Base-by-base conservation (phyloP, 2,113 vertebrate genomes). In the Sula dactylatra region DNA sequence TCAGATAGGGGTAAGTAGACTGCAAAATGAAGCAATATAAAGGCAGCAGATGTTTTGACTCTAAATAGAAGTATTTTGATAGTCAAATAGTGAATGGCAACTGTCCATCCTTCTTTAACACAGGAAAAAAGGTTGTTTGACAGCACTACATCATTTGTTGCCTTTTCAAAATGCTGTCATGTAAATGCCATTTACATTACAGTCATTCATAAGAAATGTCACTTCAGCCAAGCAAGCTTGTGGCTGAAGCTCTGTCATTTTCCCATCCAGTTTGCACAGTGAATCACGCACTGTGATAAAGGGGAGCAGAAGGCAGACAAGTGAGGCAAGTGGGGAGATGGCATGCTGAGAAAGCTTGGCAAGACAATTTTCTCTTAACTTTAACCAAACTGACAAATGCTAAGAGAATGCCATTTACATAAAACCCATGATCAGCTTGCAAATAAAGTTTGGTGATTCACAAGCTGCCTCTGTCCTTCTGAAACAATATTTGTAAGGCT, bases 121-220 rank as follows among this genome's bases (percentile, higher is more conserved):
- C 15, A 81, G 34, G 70, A 34, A 52, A 32, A 92, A 84, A 47
- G 22, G 26, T 82, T 94, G 67, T 42, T 94, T 86, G 69, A 93
- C 50, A 84, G 79, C 65, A 84, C 16, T 80, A 40, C 32, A 80
- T 93, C 26, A 66, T 95, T 93, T 94, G 67, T 64, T 96, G 82
- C 55, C 56, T 92, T 96, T 97, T 82, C 38, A 88, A 94, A 96
- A 90, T 16, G 59, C 27, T 82, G 78, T 52, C 0, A 1, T 69
- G 42, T 76, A 93, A 94, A 95, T 95, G 90, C 81, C 93, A 94
- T 86, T 81, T 90, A 31, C 74, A 66, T 95, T 80, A 82, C 16
- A 52, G 85, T 79, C 82, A 93, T 93, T 96, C 93, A 82, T 61
- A 80, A 73, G 77, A 94, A 95, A 96, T 73, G 87, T 92, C 91